Percentiles rank a stretch among this genome's conserved stretches.
These are phyloP conservation scores for Ypsolopha scabrella DNA, from an alignment of 2,888 invertebrate genomes.

Conservation along the genomic window DNA sequence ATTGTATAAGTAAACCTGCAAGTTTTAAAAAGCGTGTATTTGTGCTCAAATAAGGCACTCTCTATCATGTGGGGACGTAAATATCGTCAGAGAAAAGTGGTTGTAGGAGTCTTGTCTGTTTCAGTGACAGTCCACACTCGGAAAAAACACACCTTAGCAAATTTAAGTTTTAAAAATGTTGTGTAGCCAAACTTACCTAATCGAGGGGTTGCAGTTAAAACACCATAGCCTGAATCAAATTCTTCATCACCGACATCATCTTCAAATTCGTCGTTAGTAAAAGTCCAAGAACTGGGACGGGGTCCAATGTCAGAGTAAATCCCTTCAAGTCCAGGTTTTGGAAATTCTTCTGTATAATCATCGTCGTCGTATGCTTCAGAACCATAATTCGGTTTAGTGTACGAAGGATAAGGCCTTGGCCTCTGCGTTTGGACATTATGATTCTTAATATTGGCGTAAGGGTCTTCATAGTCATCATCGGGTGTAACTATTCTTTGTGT, in stretches of 20 bases:
- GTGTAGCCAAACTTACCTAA: slow-evolving; percentile 22
- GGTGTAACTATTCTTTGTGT: slow-evolving; percentile 28
- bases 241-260: slow-evolving; percentile 26
- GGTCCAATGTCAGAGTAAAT: slow-evolving; percentile 41
- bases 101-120: no score
- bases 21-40: no score
- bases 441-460: slow-evolving; percentile 56
- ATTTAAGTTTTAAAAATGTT: neutral
- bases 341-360: slow-evolving; percentile 44
- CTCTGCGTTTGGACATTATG: slow-evolving; percentile 22
- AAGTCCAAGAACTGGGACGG: slow-evolving; percentile 21
- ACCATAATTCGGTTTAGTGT: slow-evolving; percentile 23
- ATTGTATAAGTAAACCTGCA: no score
- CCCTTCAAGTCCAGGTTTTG: slow-evolving; percentile 48
- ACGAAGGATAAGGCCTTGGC: slow-evolving; percentile 10
- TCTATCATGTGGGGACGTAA: no score
- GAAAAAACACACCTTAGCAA: no score
- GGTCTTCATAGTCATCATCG: slow-evolving; percentile 40
- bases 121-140: no score
- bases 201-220: slow-evolving; percentile 50
- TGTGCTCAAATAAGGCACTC: no score
- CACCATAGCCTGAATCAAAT: slow-evolving; percentile 31
- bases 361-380: slow-evolving; percentile 29
- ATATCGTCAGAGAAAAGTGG: no score
- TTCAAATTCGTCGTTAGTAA: slow-evolving; percentile 18